Evolutionary conservation across 2,888 invertebrate genomes (phyloP).

Genomic region (Cepaea hortensis): DNA sequence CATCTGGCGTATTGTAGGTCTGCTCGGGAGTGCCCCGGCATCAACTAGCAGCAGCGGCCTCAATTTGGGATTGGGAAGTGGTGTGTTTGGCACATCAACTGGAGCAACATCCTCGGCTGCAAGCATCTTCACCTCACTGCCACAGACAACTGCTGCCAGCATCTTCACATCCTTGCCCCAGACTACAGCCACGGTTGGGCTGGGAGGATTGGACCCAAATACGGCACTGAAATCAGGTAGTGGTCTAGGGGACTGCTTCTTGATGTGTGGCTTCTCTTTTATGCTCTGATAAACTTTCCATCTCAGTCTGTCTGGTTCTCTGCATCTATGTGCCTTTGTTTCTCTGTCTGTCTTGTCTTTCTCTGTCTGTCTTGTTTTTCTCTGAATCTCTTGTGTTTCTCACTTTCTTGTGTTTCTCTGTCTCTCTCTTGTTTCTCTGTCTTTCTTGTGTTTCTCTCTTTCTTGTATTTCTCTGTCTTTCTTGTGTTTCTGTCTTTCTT

Average conservation of each 20-base stretch:
- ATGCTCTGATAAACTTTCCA: neutral
- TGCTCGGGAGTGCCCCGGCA: constrained; percentile 44
- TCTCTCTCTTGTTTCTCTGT: too few species aligned
- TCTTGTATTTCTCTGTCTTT: too few species aligned
- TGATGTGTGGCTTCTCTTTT: neutral
- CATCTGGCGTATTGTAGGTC: constrained; percentile 1
- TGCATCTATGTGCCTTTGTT: too few species aligned
- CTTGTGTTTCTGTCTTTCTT: too few species aligned
- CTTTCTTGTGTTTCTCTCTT: too few species aligned
- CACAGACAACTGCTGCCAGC: constrained; percentile 68
- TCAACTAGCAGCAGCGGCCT: constrained; percentile 44
- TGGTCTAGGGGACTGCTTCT: neutral
- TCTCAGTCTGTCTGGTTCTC: too few species aligned
- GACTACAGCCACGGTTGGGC: constrained; percentile 79
- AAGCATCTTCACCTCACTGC: constrained; percentile 67
- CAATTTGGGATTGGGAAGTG: constrained; percentile 46
- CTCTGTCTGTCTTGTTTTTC: too few species aligned
- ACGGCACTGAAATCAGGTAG: constrained; percentile 58
- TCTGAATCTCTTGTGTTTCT: too few species aligned
- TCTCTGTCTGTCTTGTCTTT: too few species aligned
- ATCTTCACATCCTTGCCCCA: constrained; percentile 72
- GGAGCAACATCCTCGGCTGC: constrained; percentile 51
- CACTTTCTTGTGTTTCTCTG: too few species aligned
- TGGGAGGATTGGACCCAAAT: constrained; percentile 82
- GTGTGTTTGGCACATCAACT: constrained; percentile 36